Evolutionary conservation across 2,888 invertebrate genomes (phyloP).

Genomic region (Cyrtodaria siliqua): DNA sequence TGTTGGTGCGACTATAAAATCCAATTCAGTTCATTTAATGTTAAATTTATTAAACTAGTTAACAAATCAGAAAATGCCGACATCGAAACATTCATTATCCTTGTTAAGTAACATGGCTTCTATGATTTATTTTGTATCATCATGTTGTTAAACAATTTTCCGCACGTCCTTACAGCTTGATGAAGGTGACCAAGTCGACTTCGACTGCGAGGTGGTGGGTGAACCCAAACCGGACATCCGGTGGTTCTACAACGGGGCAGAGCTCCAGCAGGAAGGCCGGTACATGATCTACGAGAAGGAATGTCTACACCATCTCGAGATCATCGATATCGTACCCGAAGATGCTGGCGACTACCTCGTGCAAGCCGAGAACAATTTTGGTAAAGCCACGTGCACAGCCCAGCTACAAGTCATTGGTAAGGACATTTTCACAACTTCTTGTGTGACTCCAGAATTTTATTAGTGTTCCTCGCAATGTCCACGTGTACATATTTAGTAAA

Average conservation of each 20-base stretch:
- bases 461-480: too few relatives aligned
- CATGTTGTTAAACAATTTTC: too few relatives aligned
- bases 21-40: too few relatives aligned
- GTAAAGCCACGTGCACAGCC: slow-evolving; percentile 88
- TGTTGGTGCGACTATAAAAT: too few relatives aligned
- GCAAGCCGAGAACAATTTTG: slow-evolving; percentile 90
- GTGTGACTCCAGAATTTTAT: too few relatives aligned
- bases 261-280: slow-evolving; percentile 90
- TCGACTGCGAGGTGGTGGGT: slow-evolving; percentile 79
- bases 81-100: too few relatives aligned
- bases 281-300: slow-evolving; percentile 77
- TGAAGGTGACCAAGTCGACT: slow-evolving; percentile 78
- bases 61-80: too few relatives aligned
- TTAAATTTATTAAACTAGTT: too few relatives aligned
- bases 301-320: slow-evolving; percentile 76
- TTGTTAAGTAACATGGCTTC: too few relatives aligned
- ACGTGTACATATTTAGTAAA: too few relatives aligned
- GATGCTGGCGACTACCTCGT: slow-evolving; percentile 93
- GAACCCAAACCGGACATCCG: slow-evolving; percentile 78
- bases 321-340: slow-evolving; percentile 86
- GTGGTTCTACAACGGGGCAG: slow-evolving; percentile 78
- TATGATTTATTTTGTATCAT: too few relatives aligned
- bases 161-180: slow-evolving; percentile 64
- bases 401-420: slow-evolving; percentile 76
- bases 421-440: too few relatives aligned